phyloP scores from a whole-genome alignment of 2,888 invertebrate genomes.

The Phalera bucephala region DNA sequence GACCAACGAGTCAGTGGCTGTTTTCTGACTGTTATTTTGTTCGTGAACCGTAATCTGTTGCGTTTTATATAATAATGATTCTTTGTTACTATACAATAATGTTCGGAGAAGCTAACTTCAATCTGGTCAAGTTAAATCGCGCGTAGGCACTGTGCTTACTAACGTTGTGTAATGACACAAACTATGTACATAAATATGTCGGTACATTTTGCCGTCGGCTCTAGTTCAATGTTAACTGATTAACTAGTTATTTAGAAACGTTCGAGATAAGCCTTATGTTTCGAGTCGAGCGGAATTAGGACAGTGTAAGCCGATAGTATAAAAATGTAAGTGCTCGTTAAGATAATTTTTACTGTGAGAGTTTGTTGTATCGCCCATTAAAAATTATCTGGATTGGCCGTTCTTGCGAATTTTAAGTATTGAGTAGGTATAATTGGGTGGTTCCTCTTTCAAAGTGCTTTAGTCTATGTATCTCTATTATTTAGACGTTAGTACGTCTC shows the following conservation, averaged over 20 bases:
- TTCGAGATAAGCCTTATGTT: conserved; percentile 26
- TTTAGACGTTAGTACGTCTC: no score
- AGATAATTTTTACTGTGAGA: background rate
- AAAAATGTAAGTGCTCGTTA: background rate
- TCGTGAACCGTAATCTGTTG: no score
- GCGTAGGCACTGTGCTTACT: no score
- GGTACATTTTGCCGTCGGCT: conserved; percentile 50
- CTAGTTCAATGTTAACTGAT: conserved; percentile 51
- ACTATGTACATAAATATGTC: conserved; percentile 41
- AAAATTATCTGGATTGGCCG: background rate
- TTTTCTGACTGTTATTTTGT: no score
- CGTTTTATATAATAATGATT: no score
- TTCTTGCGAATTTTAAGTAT: background rate
- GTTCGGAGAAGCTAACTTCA: no score
- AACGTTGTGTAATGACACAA: conserved; percentile 35
- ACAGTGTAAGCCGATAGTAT: conserved; percentile 2
- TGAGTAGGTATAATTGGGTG: no score
- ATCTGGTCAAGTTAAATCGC: no score
- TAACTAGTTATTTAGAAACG: conserved; percentile 56
- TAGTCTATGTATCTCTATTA: no score
- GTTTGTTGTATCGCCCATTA: background rate
- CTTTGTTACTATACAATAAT: background rate
- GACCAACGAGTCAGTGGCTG: no score
- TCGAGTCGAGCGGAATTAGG: background rate
- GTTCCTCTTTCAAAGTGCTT: no score